These are phyloP conservation scores for Alsophila aescularia DNA, from an alignment of 2,888 invertebrate genomes.

Conservation along the genomic window DNA sequence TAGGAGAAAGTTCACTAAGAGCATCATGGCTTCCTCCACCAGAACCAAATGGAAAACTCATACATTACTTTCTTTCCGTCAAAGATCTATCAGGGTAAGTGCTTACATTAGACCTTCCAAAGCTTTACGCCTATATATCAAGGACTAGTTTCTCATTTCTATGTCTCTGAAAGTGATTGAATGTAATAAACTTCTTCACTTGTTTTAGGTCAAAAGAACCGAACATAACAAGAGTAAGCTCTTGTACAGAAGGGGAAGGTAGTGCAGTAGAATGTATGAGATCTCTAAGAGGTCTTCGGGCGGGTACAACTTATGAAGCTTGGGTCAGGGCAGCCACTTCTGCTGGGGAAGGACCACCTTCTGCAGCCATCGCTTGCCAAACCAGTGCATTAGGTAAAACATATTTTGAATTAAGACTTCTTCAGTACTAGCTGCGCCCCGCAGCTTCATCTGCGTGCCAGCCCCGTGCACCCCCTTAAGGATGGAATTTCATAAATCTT, in stretches of 20 bases:
- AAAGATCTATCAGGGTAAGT: slow-evolving; percentile 87
- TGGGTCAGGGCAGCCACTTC: slow-evolving; percentile 93
- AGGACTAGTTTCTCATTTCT: neutral
- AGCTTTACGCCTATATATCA: too few species aligned
- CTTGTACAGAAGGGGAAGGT: slow-evolving; percentile 69
- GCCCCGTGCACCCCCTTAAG: too few species aligned
- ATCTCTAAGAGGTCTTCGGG: slow-evolving; percentile 87
- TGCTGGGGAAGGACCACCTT: slow-evolving; percentile 87
- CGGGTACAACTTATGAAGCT: slow-evolving; percentile 91
- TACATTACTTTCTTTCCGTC: slow-evolving; percentile 91
- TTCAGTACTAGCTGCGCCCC: too few species aligned
- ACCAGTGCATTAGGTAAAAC: slow-evolving; percentile 72
- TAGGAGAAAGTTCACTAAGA: slow-evolving; percentile 91
- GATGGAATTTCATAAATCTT: too few species aligned
- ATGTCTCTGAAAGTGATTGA: neutral
- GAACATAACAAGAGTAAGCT: slow-evolving; percentile 68
- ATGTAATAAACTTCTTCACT: neutral
- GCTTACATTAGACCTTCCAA: neutral
- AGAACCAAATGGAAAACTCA: slow-evolving; percentile 92
- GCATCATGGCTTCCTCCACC: slow-evolving; percentile 94
- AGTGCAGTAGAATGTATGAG: slow-evolving; percentile 80
- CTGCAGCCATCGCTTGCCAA: slow-evolving; percentile 73
- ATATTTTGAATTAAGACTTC: too few species aligned
- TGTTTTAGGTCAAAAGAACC: slow-evolving; percentile 69
- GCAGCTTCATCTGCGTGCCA: too few species aligned